Conservation (phyloP, 2,797 vertebrate genomes). For the Tinamus major region DNA sequence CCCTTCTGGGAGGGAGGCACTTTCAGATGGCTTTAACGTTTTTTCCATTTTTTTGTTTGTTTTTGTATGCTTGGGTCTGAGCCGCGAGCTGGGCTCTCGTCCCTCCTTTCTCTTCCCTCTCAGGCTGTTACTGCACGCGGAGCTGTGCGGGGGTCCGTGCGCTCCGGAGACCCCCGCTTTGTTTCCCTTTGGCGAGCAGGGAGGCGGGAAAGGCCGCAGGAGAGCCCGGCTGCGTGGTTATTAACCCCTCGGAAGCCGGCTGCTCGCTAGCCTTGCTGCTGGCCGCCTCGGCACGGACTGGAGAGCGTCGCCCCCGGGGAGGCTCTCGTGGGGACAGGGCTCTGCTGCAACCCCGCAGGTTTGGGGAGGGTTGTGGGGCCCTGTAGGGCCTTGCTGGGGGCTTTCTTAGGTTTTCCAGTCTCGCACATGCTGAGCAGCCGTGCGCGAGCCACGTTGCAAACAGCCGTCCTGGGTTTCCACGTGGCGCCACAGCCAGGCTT, state of each 20-base stretch:
- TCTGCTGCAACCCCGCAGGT: accelerated
- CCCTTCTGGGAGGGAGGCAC: constrained; percentile 76
- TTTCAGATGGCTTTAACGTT: constrained; percentile 79
- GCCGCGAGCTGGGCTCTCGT: constrained; percentile 28
- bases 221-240: neutral
- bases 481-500: accelerated
- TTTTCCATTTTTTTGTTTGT: constrained; percentile 68
- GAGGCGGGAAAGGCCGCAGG: neutral
- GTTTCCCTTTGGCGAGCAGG: neutral
- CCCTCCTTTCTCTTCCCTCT: constrained; percentile 22
- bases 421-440: neutral
- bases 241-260: neutral
- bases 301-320: accelerated
- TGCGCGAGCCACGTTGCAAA: accelerated
- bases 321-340: accelerated
- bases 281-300: neutral
- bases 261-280: neutral
- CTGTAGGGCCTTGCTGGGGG: accelerated
- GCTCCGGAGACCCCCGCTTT: constrained; percentile 12
- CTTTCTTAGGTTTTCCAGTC: accelerated
- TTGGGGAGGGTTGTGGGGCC: accelerated
- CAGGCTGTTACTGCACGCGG: neutral
- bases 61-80: constrained; percentile 54
- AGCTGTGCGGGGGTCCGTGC: neutral
- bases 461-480: no score